Percentiles rank a stretch among this genome's conserved stretches.
phyloP scores from a whole-genome alignment of 2,113 vertebrate species.

The Platichthys stellatus region DNA sequence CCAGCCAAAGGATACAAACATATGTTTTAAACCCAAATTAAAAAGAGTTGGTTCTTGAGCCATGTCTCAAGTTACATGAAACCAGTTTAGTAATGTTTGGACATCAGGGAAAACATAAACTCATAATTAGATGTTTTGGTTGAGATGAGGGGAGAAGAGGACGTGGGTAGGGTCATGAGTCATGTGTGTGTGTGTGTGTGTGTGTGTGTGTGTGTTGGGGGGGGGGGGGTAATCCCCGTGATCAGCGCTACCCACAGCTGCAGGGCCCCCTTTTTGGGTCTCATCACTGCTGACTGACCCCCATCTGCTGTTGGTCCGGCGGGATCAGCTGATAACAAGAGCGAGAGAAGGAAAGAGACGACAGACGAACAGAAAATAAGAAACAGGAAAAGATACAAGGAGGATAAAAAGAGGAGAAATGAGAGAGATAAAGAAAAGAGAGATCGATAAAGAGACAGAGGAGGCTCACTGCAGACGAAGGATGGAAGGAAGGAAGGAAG shows the following conservation, averaged over 20 bases:
- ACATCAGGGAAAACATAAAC: no score
- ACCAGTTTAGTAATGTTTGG: no score
- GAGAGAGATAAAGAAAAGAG: no score
- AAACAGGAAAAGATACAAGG: background rate
- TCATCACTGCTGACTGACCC: constrained; percentile 97
- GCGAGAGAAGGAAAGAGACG: background rate
- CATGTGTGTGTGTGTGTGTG: background rate
- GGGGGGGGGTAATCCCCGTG: constrained; percentile 7
- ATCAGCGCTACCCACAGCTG: constrained; percentile 43
- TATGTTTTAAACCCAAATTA: no score
- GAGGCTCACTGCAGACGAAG: background rate
- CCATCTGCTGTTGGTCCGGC: constrained; percentile 98
- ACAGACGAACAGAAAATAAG: background rate
- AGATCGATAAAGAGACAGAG: background rate
- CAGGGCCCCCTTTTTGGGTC: constrained; percentile 38
- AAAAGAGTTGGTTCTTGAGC: no score
- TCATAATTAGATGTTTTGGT: no score
- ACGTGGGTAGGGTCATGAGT: no score
- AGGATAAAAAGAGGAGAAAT: background rate
- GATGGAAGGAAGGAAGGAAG: no score
- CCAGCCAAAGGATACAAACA: no score
- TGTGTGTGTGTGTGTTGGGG: background rate
- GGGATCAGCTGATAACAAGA: constrained; percentile 8
- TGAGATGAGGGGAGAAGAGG: background rate
- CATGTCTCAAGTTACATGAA: no score